phyloP scores from a whole-genome alignment of 2,888 invertebrate genomes.

The Resseliella maxima region DNA sequence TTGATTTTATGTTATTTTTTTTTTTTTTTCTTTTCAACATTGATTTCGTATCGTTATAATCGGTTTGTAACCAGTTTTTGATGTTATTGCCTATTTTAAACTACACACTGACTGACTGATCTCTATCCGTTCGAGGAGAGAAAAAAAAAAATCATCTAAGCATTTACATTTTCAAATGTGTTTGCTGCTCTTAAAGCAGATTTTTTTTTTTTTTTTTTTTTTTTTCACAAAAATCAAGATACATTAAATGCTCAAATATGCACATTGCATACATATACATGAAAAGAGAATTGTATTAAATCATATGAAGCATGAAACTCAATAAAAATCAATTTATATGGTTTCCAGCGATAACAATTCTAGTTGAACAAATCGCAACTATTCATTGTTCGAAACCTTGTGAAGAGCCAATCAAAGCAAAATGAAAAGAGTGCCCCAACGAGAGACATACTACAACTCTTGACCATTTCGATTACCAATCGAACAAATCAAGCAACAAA shows the following conservation, averaged over 20 bases:
- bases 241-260: not conserved
- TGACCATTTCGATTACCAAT: not conserved
- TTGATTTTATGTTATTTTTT: no score
- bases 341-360: constrained; percentile 25
- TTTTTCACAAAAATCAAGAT: not conserved
- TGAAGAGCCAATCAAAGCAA: not conserved
- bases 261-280: no score
- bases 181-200: not conserved
- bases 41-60: no score
- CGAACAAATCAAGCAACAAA: constrained; percentile 3
- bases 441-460: not conserved
- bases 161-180: not conserved
- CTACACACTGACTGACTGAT: no score
- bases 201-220: no score
- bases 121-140: no score
- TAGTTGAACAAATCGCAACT: not conserved
- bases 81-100: no score
- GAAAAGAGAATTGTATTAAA: constrained; percentile 1
- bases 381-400: not conserved
- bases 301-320: not conserved
- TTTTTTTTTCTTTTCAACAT: no score
- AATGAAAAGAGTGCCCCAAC: not conserved
- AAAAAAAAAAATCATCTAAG: no score
- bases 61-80: no score
- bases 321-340: constrained; percentile 29